phyloP scores from a whole-genome alignment of 2,888 invertebrate species.

The Watsonalla binaria region DNA sequence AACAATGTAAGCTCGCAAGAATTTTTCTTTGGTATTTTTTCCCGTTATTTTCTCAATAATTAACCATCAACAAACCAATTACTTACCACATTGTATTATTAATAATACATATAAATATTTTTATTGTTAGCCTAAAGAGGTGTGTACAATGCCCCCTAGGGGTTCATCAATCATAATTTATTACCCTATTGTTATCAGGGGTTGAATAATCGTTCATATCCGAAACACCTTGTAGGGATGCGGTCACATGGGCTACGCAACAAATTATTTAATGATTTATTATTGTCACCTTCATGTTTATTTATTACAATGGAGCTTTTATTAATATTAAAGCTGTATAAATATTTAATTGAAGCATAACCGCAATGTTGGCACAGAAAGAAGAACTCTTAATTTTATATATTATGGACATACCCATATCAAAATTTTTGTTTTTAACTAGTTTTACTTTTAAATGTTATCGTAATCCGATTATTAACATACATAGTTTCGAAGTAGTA shows the following conservation, averaged over 20 bases:
- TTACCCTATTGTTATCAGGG: slow-evolving; percentile 69
- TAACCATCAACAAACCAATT: neutral
- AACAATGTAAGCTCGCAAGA: no score
- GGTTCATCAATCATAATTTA: slow-evolving; percentile 76
- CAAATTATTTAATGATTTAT: neutral
- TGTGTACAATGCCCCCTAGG: slow-evolving; percentile 38
- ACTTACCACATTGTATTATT: slow-evolving; percentile 13
- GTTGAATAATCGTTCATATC: slow-evolving; percentile 74
- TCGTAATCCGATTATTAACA: no score
- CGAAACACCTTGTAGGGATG: slow-evolving; percentile 64
- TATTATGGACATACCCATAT: no score
- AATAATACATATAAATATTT: slow-evolving; percentile 40
- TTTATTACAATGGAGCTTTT: neutral
- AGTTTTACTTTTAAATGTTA: no score
- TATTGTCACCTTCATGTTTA: neutral
- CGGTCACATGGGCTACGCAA: slow-evolving; percentile 31
- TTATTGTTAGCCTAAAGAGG: slow-evolving; percentile 55
- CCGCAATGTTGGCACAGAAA: no score
- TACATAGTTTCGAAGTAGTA: no score
- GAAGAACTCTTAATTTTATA: no score
- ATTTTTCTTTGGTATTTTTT: neutral
- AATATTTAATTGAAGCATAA: no score
- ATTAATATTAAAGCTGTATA: neutral
- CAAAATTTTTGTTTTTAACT: no score
- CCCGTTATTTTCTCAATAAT: neutral